Evolutionary conservation across 2,113 vertebrate genomes (phyloP).

Genomic region (Theropithecus gelada): DNA sequence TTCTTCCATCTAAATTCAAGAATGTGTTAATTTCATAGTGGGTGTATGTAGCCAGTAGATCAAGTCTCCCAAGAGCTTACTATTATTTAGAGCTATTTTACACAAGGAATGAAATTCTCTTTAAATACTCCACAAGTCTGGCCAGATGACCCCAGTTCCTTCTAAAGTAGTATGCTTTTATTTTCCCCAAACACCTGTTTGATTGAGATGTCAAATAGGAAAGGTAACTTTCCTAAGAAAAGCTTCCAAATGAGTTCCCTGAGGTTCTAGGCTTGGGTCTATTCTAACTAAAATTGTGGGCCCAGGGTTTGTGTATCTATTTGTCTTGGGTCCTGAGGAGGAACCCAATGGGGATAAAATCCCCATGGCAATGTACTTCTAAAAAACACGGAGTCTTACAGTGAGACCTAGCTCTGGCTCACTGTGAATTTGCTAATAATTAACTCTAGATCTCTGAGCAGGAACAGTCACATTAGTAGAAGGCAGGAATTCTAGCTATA

Average conservation of each 20-base stretch:
- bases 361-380: not conserved
- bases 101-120: not conserved
- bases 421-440: slow-evolving; percentile 49
- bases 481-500: not conserved
- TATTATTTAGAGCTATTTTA: not conserved
- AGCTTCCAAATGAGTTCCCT: not conserved
- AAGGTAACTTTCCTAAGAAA: not conserved
- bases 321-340: not conserved
- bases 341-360: slow-evolving; percentile 6
- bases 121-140: not conserved
- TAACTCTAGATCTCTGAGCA: not conserved
- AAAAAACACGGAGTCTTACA: not conserved
- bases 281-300: not conserved
- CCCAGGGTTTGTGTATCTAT: not conserved
- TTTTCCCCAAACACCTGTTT: not conserved
- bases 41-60: not conserved
- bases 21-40: not conserved
- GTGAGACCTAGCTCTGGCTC: not conserved
- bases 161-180: not conserved
- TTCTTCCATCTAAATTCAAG: not conserved
- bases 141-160: not conserved
- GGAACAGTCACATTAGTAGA: not conserved
- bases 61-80: not conserved
- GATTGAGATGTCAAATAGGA: not conserved
- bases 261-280: not conserved